Percentiles rank a stretch among this genome's conserved stretches.
These are phyloP conservation scores for Muntiacus reevesi DNA, from an alignment of 2,113 vertebrate species.

Conservation along the genomic window DNA sequence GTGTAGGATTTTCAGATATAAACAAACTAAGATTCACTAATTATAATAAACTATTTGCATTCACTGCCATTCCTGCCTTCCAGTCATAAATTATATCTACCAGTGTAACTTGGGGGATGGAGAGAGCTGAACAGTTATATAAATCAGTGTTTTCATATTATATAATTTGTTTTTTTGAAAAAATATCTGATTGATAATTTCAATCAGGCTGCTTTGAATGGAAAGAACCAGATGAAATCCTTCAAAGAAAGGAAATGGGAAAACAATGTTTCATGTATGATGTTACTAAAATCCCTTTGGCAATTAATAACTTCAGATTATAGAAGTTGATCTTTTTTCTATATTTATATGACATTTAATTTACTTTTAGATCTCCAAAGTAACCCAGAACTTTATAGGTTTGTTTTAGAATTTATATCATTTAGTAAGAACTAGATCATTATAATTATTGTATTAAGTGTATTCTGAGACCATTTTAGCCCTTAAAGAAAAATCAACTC, in stretches of 20 bases:
- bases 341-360: background rate
- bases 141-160: background rate
- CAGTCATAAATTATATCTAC: constrained; percentile 71
- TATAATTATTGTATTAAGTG: constrained; percentile 5
- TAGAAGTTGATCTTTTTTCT: background rate
- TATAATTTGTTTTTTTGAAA: background rate
- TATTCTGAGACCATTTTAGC: background rate
- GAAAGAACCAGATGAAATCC: background rate
- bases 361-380: constrained; percentile 15
- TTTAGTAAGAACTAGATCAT: background rate
- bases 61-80: constrained; percentile 80
- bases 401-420: constrained; percentile 8
- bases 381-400: background rate
- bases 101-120: constrained; percentile 54
- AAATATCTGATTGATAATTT: background rate
- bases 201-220: background rate
- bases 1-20: constrained; percentile 81
- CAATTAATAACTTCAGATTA: constrained; percentile 13
- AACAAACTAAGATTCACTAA: constrained; percentile 78
- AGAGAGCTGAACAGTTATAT: constrained; percentile 75
- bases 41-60: constrained; percentile 87
- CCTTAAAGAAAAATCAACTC: background rate
- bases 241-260: background rate
- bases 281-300: background rate
- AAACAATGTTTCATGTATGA: background rate